Conservation (phyloP, 2,888 invertebrate species). For the Ormyrus rosae region DNA sequence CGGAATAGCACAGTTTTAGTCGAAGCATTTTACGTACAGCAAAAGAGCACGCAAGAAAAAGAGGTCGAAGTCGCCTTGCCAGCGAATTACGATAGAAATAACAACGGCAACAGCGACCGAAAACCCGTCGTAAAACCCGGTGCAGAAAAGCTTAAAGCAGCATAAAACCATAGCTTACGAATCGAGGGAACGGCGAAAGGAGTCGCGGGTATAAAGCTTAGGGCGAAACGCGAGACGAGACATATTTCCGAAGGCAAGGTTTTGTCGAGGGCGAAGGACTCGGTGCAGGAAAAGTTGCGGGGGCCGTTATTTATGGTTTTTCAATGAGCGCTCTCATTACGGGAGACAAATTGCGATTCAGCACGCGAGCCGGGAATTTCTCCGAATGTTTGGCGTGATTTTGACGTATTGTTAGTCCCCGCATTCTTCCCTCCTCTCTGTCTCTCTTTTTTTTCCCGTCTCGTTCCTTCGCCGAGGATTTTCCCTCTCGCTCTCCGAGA, state of each 20-base stretch:
- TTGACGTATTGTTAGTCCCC: constrained; percentile 57
- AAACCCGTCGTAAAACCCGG: background rate
- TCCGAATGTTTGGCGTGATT: constrained; percentile 57
- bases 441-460: background rate
- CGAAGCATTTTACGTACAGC: background rate
- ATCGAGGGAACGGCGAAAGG: too few relatives aligned
- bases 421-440: constrained; percentile 22
- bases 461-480: background rate
- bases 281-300: constrained; percentile 48
- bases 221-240: too few relatives aligned
- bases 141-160: background rate
- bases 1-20: background rate
- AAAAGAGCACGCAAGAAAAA: background rate
- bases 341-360: constrained; percentile 55
- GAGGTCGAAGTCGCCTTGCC: background rate
- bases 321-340: constrained; percentile 54
- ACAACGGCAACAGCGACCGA: background rate
- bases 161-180: background rate
- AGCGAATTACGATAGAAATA: too few relatives aligned
- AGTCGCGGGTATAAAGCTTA: too few relatives aligned
- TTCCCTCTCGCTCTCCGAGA: background rate
- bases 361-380: constrained; percentile 52
- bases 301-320: constrained; percentile 54
- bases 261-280: too few relatives aligned
- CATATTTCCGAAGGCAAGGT: too few relatives aligned